Evolutionary conservation across 2,888 invertebrate species (phyloP), one percentile per base, ranked within the genome.

Genomic region (Stegana nigrithorax): DNA sequence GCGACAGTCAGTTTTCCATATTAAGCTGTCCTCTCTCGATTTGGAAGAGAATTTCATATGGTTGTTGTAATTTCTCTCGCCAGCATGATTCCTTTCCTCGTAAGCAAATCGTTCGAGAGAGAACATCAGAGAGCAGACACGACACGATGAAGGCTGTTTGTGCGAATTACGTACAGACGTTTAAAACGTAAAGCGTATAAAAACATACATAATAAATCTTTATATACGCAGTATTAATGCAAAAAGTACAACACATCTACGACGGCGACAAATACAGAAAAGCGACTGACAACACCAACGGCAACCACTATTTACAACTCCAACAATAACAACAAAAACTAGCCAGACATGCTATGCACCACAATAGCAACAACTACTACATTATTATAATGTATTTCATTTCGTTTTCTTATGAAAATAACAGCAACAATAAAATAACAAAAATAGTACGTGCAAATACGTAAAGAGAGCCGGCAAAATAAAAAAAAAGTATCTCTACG

Each of bases 171-270:
- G 75, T 79, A 75, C 75, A 75, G 79, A 77, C 75, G 59, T 67
- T 68, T 10, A 69, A 79, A 73, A 71, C 70, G 73, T 71, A 75
- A 73, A 72, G 75, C 71, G 75, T 75, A 79, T 75, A 79, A 75
- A 75, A 75, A 75, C 78, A 77, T 67, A 27, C 67, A 70, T 55
- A 53, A 53, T 32, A 53, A 53, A 32, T 21, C 19, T 32, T 32
- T 23, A 21, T 25, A 10, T 36, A 25, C 21, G 25, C 12, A n/a
- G 39, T 39, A 10, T 39, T 39, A 39, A 14, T 39, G 51, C 51
- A 51, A 39, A 51, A 1, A 26, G 8, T n/a, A 47, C 47, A 23
- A 47, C 47, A 23, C 10, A 23, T 36, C n/a, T 5, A 36, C n/a
- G 39, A 32, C 56, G 39, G 8, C 63, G 69, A 75, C 75, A 71